Base-by-base conservation (phyloP, 2,113 vertebrate species). In the Prionailurus bengalensis region DNA sequence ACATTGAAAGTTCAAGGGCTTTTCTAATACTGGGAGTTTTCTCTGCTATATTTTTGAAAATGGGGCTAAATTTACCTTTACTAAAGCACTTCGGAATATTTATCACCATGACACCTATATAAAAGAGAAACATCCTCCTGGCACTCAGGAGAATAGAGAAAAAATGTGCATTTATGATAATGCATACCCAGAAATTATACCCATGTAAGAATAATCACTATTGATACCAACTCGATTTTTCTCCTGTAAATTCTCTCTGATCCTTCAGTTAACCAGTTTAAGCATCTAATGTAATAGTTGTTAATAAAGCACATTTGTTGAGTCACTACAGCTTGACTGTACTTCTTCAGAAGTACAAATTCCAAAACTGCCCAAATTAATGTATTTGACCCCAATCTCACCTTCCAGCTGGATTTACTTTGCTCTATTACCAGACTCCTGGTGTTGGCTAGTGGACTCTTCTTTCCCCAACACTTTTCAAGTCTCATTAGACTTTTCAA, bases 51-150 rank as follows among this genome's bases (percentile, higher is more conserved):
- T 71, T 94, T 93, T 91, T 82, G 33, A 70, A 91, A 94, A 88
- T 21, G 25, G 13, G 33, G 33, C 90, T 97, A 88, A 73, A 55
- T 82, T 82, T 80, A 14, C 31, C 63, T 96, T 96, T 92, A 36
- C 53, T 53, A 55, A 97, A 73, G 10, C 6, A 55, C 23, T 91
- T 85, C 58, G 78, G 33, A 88, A 51, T 92, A n/a, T 95, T 96
- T 93, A 45, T 95, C 23, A 86, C 63, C 17, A 68, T 36, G 13
- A 45, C 3, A 39, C n/a, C 4, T 45, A 31, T 70, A 25, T 68
- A 71, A 92, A 93, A 93, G 25, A 89, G 42, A 87, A 91, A 86
- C 9, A 51, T 91, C 33, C 23, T 89, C 3, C 36, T 89, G 31
- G n/a, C 29, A 61, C 17, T 78, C 29, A 66, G 31, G 68, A 74